Evolutionary conservation across 2,888 invertebrate genomes (phyloP).

Genomic region (Rotaria sp.): DNA sequence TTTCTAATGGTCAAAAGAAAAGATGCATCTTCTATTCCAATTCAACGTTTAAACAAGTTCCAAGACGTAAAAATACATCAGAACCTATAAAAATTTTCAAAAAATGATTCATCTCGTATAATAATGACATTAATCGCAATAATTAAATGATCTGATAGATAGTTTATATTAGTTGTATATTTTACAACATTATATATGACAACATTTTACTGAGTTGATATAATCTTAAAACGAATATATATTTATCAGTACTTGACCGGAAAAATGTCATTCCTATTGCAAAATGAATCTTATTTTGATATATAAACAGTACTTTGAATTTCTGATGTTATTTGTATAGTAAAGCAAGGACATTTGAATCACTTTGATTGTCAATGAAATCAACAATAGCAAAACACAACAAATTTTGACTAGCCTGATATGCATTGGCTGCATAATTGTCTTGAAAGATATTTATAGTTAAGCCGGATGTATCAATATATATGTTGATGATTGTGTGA

Average conservation of each 20-base stretch:
- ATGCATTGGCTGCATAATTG: not conserved
- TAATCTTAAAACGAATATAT: no score
- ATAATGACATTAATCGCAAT: no score
- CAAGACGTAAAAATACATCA: no score
- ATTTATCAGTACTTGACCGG: no score
- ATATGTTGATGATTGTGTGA: not conserved
- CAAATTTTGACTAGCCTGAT: not conserved
- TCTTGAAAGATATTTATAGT: not conserved
- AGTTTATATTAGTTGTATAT: no score
- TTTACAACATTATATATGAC: no score
- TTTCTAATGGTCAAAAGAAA: not conserved
- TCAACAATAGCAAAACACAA: not conserved
- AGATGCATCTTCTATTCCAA: not conserved
- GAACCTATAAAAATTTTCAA: no score
- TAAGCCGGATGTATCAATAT: not conserved
- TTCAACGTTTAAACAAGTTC: not conserved
- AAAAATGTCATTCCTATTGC: not conserved
- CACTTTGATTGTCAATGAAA: not conserved
- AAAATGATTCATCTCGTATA: no score
- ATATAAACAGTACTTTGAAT: not conserved
- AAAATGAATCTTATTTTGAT: not conserved
- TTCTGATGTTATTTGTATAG: not conserved
- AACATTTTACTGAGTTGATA: no score
- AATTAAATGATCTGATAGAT: no score
- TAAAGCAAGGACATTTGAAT: not conserved